Evolutionary conservation across 2,113 vertebrate genomes (phyloP), one percentile per base, ranked within the genome.

Genomic region (Nyctibius bracteatus): DNA sequence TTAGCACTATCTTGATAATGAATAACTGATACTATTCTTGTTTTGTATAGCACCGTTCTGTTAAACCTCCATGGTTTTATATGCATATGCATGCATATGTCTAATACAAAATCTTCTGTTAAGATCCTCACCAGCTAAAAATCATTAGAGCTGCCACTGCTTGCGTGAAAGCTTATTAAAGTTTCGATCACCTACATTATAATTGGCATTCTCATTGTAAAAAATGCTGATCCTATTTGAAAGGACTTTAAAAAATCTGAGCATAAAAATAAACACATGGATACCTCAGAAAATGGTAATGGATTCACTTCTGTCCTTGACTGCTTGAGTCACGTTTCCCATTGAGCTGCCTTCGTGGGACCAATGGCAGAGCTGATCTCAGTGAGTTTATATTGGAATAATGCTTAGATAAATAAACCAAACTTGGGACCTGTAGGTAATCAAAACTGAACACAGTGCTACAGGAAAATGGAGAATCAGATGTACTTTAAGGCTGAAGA

Each of bases 351-450:
- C 41, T 96, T 66, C 0, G 0, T 74, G 63, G 72, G 81, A 88
- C 73, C 2, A 10, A 87, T 31, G 62, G 80, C 59, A 92, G 73
- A 94, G 81, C 59, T 82, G 90, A 85, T 89, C 77, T 91, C 55
- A 10, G 49, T 54, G 66, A 97, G 94, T 96, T 97, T 95, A 97
- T 97, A 86, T 78, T 97, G 94, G 93, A 97, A 92, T 96, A 97
- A 95, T 44, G 37, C 82, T 97, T 98, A 95, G 73, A 95, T 91
- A 97, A 98, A 98, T 94, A 98, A 87, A 90, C 81, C 58, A 75
- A 94, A 88, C 71, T 95, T 49, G 31, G 74, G 88, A 96, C 63
- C 90, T 94, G 73, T 94, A 93, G 86, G 86, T 80, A 96, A 97
- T 97, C 84, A 97, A 97, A 98, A 95, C 87, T 66, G 87, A 94